Percentiles rank a stretch among this genome's conserved stretches.
Evolutionary conservation across 2,888 invertebrate species (phyloP).

Genomic region (Pachymerium ferrugineum): DNA sequence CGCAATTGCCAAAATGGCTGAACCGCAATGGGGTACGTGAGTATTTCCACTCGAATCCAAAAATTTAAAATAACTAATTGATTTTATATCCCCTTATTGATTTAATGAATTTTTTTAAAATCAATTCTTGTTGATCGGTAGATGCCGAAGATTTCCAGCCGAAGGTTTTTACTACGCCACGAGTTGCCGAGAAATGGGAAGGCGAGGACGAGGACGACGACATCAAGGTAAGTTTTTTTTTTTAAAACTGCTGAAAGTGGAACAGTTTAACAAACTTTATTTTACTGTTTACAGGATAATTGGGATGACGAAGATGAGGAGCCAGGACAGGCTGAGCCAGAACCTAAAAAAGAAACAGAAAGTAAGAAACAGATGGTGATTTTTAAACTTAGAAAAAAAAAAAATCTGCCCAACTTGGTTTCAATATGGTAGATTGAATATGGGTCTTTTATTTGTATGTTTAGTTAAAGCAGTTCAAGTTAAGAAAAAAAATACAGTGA

Average conservation of each 20-base stretch:
- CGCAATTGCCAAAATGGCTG: too few species aligned
- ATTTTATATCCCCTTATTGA: too few species aligned
- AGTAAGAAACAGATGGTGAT: too few species aligned
- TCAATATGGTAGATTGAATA: too few species aligned
- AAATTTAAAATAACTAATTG: too few species aligned
- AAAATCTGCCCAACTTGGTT: too few species aligned
- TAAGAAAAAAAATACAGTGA: constrained; percentile 57
- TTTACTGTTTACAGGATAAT: constrained; percentile 77
- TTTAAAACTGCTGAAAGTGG: not conserved
- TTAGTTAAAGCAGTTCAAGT: constrained; percentile 54
- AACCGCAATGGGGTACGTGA: too few species aligned
- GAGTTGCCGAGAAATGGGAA: constrained; percentile 45
- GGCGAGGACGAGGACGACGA: constrained; percentile 47
- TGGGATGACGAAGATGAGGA: constrained; percentile 84
- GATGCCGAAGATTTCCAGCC: constrained; percentile 34
- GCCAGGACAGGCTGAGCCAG: constrained; percentile 44
- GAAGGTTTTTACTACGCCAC: not conserved
- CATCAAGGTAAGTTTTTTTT: constrained; percentile 42
- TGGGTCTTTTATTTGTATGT: not conserved
- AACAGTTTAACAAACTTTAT: not conserved
- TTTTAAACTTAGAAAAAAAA: too few species aligned
- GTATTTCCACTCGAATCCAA: too few species aligned
- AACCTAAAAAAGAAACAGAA: not conserved
- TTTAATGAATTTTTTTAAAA: too few species aligned
- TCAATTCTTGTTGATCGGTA: too few species aligned